Evolutionary conservation across 2,797 vertebrate species (phyloP), one percentile per base, ranked within the genome.

Genomic region (Alfaro cultratus): DNA sequence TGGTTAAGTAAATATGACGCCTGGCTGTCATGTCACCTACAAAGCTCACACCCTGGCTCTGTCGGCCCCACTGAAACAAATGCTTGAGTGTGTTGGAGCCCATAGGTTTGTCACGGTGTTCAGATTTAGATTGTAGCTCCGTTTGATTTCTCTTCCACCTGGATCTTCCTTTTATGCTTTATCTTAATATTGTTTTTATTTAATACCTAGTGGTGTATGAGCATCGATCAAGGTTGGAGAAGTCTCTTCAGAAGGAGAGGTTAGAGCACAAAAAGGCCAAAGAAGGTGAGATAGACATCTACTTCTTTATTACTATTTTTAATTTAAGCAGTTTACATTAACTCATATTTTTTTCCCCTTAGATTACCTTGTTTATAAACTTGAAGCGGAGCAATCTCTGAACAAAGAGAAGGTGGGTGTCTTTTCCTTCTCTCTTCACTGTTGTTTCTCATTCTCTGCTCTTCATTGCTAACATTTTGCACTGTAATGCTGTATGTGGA

Each of bases 191-290:
- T 23, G 53, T 67, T 34, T 16, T 18, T n/a, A 15, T 26, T 74
- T 31, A 36, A 10, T 80, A n/a, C 80, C 15, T 90, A 99, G 98
- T 99, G 93, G 98, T 99, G 11, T 99, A 99, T 68, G 99, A 99
- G 93, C 98, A 99, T 94, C 96, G 99, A 86, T 99, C 99, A 88
- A 96, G 98, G 88, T 95, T 99, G 92, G 99, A 99, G 91, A 99
- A 99, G 91, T 99, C 98, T 62, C 95, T 99, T 84, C 98, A 99
- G 88, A 99, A 99, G 93, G 99, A 99, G 93, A 96, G 98, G 85
- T 91, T 97, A 70, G 99, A 99, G 85, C 98, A 99, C 91, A 99
- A 99, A 94, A 99, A 99, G 92, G 96, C 98, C 74, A 99, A 99
- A 95, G 99, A 99, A 97, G 99, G 99, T 98, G 88, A 92, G 88